Evolutionary conservation across 2,888 invertebrate species (phyloP), one percentile per base, ranked within the genome.

Genomic region (Lasioglossum malachurum): DNA sequence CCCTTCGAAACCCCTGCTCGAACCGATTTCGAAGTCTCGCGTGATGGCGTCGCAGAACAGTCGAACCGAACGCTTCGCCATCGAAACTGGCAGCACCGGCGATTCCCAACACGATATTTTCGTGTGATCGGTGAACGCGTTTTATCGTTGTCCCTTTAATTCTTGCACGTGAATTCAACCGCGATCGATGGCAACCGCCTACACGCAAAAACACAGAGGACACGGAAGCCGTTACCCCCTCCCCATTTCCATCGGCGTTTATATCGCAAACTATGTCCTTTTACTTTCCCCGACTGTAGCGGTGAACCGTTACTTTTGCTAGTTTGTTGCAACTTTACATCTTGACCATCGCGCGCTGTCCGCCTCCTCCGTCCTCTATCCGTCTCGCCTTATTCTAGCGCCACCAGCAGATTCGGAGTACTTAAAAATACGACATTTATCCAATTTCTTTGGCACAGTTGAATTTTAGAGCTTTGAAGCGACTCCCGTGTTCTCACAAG

Each of bases 121-220:
- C 31, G 64, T 41, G 41, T 67, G 12, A 19, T 14, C 41, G 8
- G 12, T 41, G 3, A 5, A n/a, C 46, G 14, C 12, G 46, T 19
- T n/a, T n/a, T n/a, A n/a, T 23, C 31, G 14, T 31, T 27, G 27
- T 27, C n/a, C 8, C 35, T 44, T 76, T 5, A n/a, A 38, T n/a
- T 67, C 27, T n/a, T 41, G 44, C 64, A 16, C 23, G 23, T 14
- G 44, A 64, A 57, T 41, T 27, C 12, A 14, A 75, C 75, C 77
- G 49, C 80, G 79, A 82, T 82, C 80, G 90, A 87, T 82, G 87
- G 83, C 41, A n/a, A 77, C 89, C 91, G 92, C 92, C 92, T 90
- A 91, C 91, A 93, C 92, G n/a, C 23, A 14, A n/a, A 41, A 38
- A 69, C 38, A 31, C 64, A 38, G 38, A 38, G 23, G 38, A 69